Evolutionary conservation across 2,113 vertebrate genomes (phyloP).

Genomic region (Irena cyanogastra): DNA sequence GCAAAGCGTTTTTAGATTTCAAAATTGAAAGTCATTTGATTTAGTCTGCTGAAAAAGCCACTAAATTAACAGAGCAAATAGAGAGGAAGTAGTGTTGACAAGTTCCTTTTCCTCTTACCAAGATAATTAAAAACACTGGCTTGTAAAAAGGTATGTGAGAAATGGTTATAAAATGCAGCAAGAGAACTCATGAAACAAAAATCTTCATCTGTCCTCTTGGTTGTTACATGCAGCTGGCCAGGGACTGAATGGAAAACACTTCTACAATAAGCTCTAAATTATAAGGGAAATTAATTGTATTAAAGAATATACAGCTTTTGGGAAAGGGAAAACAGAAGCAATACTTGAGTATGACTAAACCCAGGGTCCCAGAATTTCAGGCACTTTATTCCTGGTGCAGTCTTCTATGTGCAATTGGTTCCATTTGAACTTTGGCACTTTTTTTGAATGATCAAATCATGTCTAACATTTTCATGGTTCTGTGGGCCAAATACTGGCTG

Average conservation of each 20-base stretch:
- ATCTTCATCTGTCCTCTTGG: neutral
- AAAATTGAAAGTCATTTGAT: neutral
- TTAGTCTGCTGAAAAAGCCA: neutral
- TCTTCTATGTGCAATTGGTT: neutral
- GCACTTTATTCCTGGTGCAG: neutral
- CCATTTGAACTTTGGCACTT: neutral
- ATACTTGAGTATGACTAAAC: neutral
- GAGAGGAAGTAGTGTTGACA: conserved; percentile 22
- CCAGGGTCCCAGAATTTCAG: neutral
- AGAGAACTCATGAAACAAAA: neutral
- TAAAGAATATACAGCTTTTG: neutral
- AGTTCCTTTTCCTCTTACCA: conserved; percentile 10
- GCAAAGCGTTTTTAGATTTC: neutral
- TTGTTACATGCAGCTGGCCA: neutral
- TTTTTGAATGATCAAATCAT: neutral
- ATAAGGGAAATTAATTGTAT: neutral
- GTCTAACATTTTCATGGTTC: neutral
- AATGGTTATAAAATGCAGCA: neutral
- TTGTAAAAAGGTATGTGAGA: neutral
- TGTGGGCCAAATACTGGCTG: neutral
- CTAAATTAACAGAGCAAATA: neutral
- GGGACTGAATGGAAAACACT: neutral
- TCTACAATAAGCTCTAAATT: neutral
- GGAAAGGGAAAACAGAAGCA: neutral
- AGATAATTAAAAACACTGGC: neutral